A percentile compares a stretch with the other conserved stretches of the same genome.
Conservation (phyloP, 2,113 vertebrate species). For the Monopterus albus region DNA sequence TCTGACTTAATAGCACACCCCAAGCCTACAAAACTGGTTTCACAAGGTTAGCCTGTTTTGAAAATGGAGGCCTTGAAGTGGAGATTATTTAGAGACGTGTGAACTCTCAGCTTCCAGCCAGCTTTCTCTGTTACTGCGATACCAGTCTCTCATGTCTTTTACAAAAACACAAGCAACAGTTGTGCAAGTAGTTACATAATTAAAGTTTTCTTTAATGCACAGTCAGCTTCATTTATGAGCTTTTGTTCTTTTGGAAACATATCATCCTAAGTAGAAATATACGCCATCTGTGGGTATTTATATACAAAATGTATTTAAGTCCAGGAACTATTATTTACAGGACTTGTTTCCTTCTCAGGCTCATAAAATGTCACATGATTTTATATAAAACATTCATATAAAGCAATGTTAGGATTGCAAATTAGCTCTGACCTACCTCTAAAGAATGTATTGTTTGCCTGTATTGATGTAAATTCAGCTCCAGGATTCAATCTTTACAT, state of each 20-base stretch:
- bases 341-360: constrained; percentile 10
- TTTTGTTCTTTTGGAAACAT: constrained; percentile 51
- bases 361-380: neutral
- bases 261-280: constrained; percentile 35
- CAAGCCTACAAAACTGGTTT: constrained; percentile 24
- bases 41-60: constrained; percentile 46
- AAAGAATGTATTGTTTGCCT: too few relatives aligned
- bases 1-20: constrained; percentile 27
- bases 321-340: constrained; percentile 19
- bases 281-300: constrained; percentile 24
- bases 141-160: constrained; percentile 25
- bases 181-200: constrained; percentile 43
- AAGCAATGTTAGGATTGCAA: neutral
- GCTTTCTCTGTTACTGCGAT: constrained; percentile 23
- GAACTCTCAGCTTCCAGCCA: constrained; percentile 47
- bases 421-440: neutral
- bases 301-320: constrained; percentile 1
- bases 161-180: constrained; percentile 48
- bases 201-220: constrained; percentile 35
- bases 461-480: neutral
- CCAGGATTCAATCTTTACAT: neutral
- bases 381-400: constrained; percentile 24
- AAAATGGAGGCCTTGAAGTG: constrained; percentile 29
- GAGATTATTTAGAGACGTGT: constrained; percentile 49
- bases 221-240: constrained; percentile 38